These are phyloP conservation scores for Numida meleagris DNA, from an alignment of 2,113 vertebrate genomes.

Conservation along the genomic window DNA sequence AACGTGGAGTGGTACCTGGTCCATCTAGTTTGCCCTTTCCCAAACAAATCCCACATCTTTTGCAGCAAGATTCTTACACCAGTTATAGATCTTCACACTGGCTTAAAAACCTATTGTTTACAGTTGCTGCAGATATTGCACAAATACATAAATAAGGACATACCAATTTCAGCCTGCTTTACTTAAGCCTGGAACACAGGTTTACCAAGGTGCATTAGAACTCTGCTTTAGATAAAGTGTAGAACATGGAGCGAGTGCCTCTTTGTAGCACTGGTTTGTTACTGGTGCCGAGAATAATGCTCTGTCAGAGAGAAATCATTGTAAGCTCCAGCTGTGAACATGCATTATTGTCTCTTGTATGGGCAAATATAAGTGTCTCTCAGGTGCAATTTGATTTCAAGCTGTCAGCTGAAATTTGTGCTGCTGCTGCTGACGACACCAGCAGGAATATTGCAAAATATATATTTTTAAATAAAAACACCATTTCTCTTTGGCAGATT, in stretches of 20 bases:
- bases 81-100: fast-evolving
- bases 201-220: not conserved
- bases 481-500: slow-evolving; percentile 28
- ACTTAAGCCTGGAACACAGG: not conserved
- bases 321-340: slow-evolving; percentile 36
- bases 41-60: not conserved
- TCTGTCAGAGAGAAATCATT: not conserved
- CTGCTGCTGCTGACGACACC: slow-evolving; percentile 51
- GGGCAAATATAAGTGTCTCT: slow-evolving; percentile 5
- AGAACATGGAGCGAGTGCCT: not conserved
- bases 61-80: not conserved
- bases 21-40: not conserved
- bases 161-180: not conserved
- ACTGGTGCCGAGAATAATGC: not conserved
- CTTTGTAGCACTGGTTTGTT: not conserved
- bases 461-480: slow-evolving; percentile 53
- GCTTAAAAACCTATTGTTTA: fast-evolving
- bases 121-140: not conserved
- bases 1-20: not conserved
- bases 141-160: not conserved
- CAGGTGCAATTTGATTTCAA: slow-evolving; percentile 35
- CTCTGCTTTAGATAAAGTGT: not conserved
- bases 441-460: slow-evolving; percentile 33
- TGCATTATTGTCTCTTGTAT: not conserved
- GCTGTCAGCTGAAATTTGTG: slow-evolving; percentile 56